Base-by-base conservation (phyloP, 2,113 vertebrate genomes). In the Diphyllodes magnificus region DNA sequence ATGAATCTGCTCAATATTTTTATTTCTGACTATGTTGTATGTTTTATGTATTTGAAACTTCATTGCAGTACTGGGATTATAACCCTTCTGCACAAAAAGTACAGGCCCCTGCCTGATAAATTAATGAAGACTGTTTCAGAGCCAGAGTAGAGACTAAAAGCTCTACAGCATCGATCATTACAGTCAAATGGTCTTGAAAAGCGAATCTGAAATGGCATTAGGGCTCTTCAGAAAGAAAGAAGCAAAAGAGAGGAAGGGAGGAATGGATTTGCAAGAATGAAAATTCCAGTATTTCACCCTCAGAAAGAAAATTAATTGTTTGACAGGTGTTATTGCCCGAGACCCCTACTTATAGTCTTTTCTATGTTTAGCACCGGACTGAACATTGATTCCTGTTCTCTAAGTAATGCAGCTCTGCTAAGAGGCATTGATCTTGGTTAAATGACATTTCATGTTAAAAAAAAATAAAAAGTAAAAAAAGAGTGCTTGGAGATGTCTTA, bases 361-460 rank as follows among this genome's bases (percentile, higher is more conserved):
- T 85, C 40, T 94, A 57, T 70, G 13, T 82, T 88, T 95, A 94
- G 76, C 54, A 57, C 35, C 1, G 6, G 35, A 12, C 45, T 69
- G 59, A 92, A 47, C 21, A 93, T 90, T 6, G 86, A 96, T 94
- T 93, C 25, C 18, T 93, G 53, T 69, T 86, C 79, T 90, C 82
- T 88, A 69, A 92, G 66, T 92, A 88, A 80, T 73, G 71, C 42
- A 47, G 40, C 60, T 83, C 42, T 90, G 24, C 64, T 92, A 86
- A 91, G 69, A 90, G 47, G 39, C 75, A 96, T 95, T 88, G 93
- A 96, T 96, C 59, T 80, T 6, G 8, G 82, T 70, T 92, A 95
- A 90, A 93, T 75, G 69, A 60, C 83, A 64, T 90, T 83, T 82
- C 1, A 3, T 60, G 42, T 78, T 86, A 28, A 3, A 23, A 21